These are phyloP conservation scores for Actinernus sp. DNA, from an alignment of 92 coral and sea anemone species.

Conservation along the genomic window DNA sequence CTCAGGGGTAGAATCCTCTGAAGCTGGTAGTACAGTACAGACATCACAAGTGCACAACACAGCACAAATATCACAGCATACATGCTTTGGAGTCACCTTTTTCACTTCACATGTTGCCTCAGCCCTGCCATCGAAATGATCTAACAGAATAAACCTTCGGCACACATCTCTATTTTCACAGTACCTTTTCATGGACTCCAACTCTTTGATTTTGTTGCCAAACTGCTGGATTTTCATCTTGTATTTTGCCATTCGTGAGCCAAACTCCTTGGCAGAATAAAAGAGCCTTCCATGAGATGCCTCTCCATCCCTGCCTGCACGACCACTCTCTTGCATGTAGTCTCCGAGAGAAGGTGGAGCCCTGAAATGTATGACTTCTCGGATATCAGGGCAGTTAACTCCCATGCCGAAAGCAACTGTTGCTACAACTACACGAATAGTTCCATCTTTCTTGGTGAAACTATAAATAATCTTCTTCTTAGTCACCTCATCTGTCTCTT, in stretches of 20 bases:
- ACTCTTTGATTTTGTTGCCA: constrained; percentile 9
- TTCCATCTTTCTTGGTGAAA: constrained; percentile 23
- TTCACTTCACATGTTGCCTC: not conserved
- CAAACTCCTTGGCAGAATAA: constrained; percentile 33
- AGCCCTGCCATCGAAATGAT: not conserved
- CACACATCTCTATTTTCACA: not conserved
- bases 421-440: constrained; percentile 27
- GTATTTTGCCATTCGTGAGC: constrained; percentile 7
- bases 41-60: not conserved
- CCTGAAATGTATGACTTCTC: constrained; percentile 26
- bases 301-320: constrained; percentile 31
- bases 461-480: constrained; percentile 16
- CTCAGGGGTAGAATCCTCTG: not conserved
- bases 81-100: not conserved
- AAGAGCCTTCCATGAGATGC: constrained; percentile 37
- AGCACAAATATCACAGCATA: constrained; percentile 13
- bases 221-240: not conserved
- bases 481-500: constrained; percentile 30
- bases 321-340: constrained; percentile 32
- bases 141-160: not conserved
- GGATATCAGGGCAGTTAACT: constrained; percentile 37
- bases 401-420: constrained; percentile 60
- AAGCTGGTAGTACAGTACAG: not conserved
- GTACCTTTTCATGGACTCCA: constrained; percentile 1
- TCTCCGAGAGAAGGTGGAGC: constrained; percentile 19